Conservation (phyloP, 2,888 invertebrate genomes). For the Euplexia lucipara region DNA sequence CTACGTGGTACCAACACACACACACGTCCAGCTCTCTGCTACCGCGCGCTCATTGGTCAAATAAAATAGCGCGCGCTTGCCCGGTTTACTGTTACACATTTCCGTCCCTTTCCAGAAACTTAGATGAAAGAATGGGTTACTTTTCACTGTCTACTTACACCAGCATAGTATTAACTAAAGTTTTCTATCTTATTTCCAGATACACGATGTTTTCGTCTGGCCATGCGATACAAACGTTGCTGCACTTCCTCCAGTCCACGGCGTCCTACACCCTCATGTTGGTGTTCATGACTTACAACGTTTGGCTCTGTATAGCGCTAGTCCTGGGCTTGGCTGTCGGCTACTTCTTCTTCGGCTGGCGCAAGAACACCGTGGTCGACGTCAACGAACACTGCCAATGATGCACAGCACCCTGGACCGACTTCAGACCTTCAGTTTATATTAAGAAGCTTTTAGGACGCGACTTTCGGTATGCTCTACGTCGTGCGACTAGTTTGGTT, state of each 20-base stretch:
- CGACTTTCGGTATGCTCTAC: slow-evolving; percentile 1
- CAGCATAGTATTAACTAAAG: not conserved
- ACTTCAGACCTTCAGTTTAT: slow-evolving; percentile 32
- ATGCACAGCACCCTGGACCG: slow-evolving; percentile 59
- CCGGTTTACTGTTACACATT: too few species aligned
- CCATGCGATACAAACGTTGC: slow-evolving; percentile 95
- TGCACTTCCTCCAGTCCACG: slow-evolving; percentile 97
- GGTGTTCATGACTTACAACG: slow-evolving; percentile 99
- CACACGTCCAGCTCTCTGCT: too few species aligned
- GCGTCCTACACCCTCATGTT: slow-evolving; percentile 98
- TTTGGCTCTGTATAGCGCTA: slow-evolving; percentile 97
- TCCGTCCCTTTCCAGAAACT: too few species aligned
- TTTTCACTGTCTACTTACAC: too few species aligned
- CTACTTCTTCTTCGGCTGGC: slow-evolving; percentile 99
- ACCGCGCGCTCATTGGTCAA: too few species aligned
- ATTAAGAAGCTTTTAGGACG: slow-evolving; percentile 29
- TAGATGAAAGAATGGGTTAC: too few species aligned
- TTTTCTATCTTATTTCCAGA: slow-evolving; percentile 87
- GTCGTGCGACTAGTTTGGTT: slow-evolving; percentile 3
- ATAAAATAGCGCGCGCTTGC: too few species aligned
- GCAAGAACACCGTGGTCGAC: slow-evolving; percentile 97
- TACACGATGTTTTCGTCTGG: slow-evolving; percentile 95
- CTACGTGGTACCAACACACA: too few species aligned
- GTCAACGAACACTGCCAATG: slow-evolving; percentile 98
- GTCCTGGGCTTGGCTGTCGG: slow-evolving; percentile 97